Percentiles rank a stretch among this genome's conserved stretches.
Evolutionary conservation across 2,113 vertebrate species (phyloP).

Genomic region (Haplotaxodon microlepis): DNA sequence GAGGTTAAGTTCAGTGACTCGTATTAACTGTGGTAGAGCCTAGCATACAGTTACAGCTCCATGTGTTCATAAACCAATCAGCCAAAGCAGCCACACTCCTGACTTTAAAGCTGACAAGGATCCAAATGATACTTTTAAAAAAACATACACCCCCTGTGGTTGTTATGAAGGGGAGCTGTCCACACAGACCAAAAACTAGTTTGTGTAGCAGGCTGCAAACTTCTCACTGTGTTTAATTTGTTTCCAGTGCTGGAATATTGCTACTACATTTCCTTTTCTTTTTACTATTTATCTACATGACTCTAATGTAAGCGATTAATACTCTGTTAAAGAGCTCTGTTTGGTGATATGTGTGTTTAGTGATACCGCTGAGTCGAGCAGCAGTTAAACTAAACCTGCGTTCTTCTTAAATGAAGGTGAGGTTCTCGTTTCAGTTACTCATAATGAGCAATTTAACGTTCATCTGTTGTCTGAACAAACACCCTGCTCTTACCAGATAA

Average conservation of each 20-base stretch:
- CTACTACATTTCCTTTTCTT: not conserved
- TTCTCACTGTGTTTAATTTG: not conserved
- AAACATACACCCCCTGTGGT: not conserved
- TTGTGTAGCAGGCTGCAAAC: not conserved
- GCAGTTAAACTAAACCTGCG: not conserved
- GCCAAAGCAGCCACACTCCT: not conserved
- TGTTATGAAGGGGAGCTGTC: not conserved
- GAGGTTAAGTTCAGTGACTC: not conserved
- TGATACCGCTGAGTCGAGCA: not conserved
- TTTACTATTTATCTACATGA: not conserved
- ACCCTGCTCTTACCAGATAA: not conserved
- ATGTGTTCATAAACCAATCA: not conserved
- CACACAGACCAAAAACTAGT: not conserved
- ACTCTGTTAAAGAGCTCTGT: not conserved
- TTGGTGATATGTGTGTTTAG: not conserved
- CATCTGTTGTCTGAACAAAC: not conserved
- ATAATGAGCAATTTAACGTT: not conserved
- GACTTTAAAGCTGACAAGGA: not conserved
- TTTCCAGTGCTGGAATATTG: not conserved
- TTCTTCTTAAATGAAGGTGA: not conserved
- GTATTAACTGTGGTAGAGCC: not conserved
- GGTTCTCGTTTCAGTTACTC: not conserved
- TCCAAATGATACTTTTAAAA: not conserved
- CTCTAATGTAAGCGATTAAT: not conserved
- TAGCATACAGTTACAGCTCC: not conserved